Percentiles rank a stretch among this genome's conserved stretches.
Evolutionary conservation across 2,113 vertebrate genomes (phyloP).

Genomic region (Climacteris rufus): DNA sequence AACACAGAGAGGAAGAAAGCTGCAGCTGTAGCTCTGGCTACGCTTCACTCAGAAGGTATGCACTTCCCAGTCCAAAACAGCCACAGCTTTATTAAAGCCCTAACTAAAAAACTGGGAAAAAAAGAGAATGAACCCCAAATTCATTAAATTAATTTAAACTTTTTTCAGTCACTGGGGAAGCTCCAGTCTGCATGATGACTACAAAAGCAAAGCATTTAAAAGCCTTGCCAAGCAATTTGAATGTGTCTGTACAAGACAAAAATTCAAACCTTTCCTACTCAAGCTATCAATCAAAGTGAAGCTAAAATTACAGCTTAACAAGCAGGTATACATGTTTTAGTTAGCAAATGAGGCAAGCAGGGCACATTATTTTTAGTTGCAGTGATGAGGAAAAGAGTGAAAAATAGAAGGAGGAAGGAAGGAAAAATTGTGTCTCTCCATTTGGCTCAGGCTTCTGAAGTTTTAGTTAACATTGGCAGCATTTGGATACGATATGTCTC

Average conservation of each 20-base stretch:
- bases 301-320: slow-evolving; percentile 48
- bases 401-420: slow-evolving; percentile 46
- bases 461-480: slow-evolving; percentile 6
- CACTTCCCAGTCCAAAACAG: neutral
- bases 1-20: neutral
- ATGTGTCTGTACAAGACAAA: slow-evolving; percentile 13
- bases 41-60: slow-evolving; percentile 42
- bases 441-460: slow-evolving; percentile 20
- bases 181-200: neutral
- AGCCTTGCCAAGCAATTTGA: neutral
- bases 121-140: neutral
- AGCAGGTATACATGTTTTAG: slow-evolving; percentile 38
- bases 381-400: slow-evolving; percentile 18
- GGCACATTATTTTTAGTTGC: slow-evolving; percentile 36
- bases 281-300: slow-evolving; percentile 48
- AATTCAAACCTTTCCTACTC: slow-evolving; percentile 30
- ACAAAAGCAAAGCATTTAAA: neutral
- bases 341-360: slow-evolving; percentile 33
- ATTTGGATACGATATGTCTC: neutral
- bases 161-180: neutral
- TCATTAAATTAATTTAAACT: slow-evolving; percentile 19
- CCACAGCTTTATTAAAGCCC: neutral
- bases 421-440: neutral
- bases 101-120: neutral
- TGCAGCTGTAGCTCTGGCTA: slow-evolving; percentile 39